Evolutionary conservation across 1,140 invertebrate genomes (phyloP).

Genomic region (Bilobella aurantiaca): DNA sequence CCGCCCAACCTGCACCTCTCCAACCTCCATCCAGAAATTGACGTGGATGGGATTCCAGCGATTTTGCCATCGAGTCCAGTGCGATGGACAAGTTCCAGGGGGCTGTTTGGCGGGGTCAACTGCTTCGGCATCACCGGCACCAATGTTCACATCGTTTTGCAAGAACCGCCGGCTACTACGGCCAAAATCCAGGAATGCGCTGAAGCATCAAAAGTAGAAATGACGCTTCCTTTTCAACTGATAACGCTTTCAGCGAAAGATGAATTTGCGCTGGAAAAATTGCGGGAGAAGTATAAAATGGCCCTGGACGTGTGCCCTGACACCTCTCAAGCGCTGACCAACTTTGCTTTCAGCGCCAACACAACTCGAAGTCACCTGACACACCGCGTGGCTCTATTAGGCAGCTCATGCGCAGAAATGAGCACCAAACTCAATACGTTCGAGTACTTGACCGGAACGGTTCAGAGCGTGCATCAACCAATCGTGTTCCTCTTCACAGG

Average conservation of each 20-base stretch:
- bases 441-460: neutral
- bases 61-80: too few species aligned
- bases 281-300: neutral
- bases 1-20: neutral
- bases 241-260: neutral
- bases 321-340: neutral
- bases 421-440: neutral
- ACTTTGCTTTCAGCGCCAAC: neutral
- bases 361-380: neutral
- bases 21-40: neutral
- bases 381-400: neutral
- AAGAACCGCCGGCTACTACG: too few species aligned
- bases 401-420: neutral
- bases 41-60: neutral
- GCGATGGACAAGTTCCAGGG: neutral
- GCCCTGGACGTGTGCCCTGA: neutral
- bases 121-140: conserved; percentile 18
- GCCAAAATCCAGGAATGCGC: neutral
- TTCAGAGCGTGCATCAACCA: too few species aligned
- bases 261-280: neutral
- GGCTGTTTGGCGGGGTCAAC: neutral
- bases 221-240: neutral
- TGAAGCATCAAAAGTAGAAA: neutral
- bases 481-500: conserved; percentile 7
- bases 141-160: conserved; percentile 9